These are phyloP conservation scores for Bungarus multicinctus DNA, from an alignment of 2,113 vertebrate species.

Conservation along the genomic window DNA sequence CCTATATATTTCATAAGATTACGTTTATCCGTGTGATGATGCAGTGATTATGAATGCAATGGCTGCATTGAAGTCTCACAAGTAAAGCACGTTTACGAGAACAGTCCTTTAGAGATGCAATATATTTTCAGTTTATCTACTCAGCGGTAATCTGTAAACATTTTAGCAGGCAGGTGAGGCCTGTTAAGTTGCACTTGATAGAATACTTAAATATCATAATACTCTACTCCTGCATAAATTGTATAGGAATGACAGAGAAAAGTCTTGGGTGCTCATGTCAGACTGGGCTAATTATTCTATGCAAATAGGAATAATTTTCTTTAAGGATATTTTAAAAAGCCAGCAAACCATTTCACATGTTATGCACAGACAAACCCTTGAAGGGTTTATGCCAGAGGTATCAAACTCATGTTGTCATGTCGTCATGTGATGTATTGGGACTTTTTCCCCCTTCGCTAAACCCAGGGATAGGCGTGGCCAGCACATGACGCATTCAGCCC, in stretches of 20 bases:
- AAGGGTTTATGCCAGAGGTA: background rate
- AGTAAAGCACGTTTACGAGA: background rate
- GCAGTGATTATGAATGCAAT: background rate
- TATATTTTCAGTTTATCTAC: constrained; percentile 3
- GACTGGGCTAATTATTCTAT: background rate
- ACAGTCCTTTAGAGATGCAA: background rate
- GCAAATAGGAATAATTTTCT: background rate
- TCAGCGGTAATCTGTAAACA: background rate
- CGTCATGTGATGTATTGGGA: too few species aligned
- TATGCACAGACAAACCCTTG: background rate
- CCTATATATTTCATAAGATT: background rate
- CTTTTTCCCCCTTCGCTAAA: too few species aligned
- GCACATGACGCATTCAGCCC: too few species aligned
- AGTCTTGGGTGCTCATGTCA: background rate
- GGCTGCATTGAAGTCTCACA: constrained; percentile 1
- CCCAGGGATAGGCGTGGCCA: too few species aligned
- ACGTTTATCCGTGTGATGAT: background rate
- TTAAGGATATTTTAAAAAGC: background rate
- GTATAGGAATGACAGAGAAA: background rate
- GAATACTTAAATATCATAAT: background rate
- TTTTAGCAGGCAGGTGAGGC: background rate
- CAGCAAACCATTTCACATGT: background rate
- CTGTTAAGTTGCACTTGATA: background rate
- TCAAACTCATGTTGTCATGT: too few species aligned
- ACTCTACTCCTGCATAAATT: background rate